A percentile compares a stretch with the other conserved stretches of the same genome.
phyloP scores from a whole-genome alignment of 2,888 invertebrate genomes.

The Leistus spinibarbis region DNA sequence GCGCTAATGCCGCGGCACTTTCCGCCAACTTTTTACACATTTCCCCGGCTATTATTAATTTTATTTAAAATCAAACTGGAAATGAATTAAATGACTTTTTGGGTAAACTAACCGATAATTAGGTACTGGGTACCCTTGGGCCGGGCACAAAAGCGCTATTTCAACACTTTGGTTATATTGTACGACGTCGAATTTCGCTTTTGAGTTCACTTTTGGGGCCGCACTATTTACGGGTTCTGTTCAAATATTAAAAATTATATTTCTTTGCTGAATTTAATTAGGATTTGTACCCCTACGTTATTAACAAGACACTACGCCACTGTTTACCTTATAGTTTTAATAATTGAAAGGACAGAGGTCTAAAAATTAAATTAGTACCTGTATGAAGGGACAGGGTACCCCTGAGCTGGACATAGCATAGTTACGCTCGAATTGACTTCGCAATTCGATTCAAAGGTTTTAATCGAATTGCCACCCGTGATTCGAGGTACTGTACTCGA shows the following conservation, averaged over 20 bases:
- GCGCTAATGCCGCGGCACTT: no score
- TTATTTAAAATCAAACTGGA: no score
- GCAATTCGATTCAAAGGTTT: constrained; percentile 61
- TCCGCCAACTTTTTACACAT: neutral
- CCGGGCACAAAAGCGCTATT: constrained; percentile 70
- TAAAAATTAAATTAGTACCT: constrained; percentile 47
- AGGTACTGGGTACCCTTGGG: constrained; percentile 71
- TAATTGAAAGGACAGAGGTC: neutral
- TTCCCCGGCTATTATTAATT: neutral
- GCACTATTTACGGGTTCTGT: constrained; percentile 62
- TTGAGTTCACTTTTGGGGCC: constrained; percentile 58
- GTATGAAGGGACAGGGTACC: constrained; percentile 66
- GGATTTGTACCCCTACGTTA: no score
- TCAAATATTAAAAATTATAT: neutral
- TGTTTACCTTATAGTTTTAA: no score
- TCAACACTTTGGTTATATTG: constrained; percentile 48
- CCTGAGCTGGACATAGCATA: constrained; percentile 67
- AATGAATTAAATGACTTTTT: neutral
- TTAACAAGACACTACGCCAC: no score
- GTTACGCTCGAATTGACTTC: constrained; percentile 58
- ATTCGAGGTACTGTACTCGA: constrained; percentile 68
- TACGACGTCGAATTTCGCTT: constrained; percentile 54
- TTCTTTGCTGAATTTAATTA: no score
- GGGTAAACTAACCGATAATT: constrained; percentile 60
- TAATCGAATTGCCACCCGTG: constrained; percentile 68